Conservation (phyloP, 2,113 vertebrate species). For the Sapayoa aenigma region DNA sequence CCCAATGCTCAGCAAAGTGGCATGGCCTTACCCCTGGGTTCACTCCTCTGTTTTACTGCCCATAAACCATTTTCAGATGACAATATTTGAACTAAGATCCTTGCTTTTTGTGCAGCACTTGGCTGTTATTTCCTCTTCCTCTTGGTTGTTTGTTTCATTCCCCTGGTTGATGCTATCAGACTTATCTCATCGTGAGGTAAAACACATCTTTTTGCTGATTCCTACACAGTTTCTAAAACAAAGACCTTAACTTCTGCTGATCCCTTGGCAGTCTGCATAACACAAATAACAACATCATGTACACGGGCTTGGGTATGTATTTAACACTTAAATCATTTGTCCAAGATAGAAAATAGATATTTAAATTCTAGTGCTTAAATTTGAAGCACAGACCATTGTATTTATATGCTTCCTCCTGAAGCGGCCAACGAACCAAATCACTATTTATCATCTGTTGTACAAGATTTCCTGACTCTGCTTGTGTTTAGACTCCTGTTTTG, state of each 20-base stretch:
- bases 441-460: conserved; percentile 54
- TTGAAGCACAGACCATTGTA: conserved; percentile 19
- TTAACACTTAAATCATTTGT: not conserved
- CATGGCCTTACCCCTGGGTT: not conserved
- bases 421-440: not conserved
- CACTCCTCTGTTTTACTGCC: not conserved
- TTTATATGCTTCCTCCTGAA: not conserved
- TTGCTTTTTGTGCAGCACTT: not conserved
- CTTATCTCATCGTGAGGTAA: not conserved
- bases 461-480: conserved; percentile 46
- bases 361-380: not conserved
- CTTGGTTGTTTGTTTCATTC: not conserved
- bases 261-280: not conserved
- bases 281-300: not conserved
- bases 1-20: conserved; percentile 5
- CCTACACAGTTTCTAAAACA: not conserved
- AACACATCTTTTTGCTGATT: not conserved
- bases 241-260: conserved; percentile 16
- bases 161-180: not conserved
- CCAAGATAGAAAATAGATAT: not conserved
- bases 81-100: conserved; percentile 20
- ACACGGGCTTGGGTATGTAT: accelerated
- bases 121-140: conserved; percentile 7
- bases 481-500: conserved; percentile 49
- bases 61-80: conserved; percentile 32